These are phyloP conservation scores for Amphipyra berbera DNA, from an alignment of 2,888 invertebrate species.

Conservation along the genomic window DNA sequence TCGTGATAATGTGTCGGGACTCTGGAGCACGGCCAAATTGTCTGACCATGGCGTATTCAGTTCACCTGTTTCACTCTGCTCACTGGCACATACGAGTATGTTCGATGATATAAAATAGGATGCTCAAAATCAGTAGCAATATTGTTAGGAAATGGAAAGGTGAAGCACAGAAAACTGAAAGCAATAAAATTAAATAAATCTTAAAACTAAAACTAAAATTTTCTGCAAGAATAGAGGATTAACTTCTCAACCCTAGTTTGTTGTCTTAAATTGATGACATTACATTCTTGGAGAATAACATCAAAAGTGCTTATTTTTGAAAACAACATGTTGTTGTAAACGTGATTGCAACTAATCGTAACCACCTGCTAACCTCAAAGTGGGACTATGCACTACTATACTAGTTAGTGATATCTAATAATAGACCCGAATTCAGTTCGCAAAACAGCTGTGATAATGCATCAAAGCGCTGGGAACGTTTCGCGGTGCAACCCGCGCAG, in stretches of 20 bases:
- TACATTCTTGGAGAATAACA: too few relatives aligned
- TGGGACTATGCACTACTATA: conserved; percentile 45
- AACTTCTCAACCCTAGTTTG: too few relatives aligned
- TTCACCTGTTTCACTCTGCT: conserved; percentile 60
- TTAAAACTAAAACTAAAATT: too few relatives aligned
- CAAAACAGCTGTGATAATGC: conserved; percentile 63
- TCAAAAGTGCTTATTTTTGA: too few relatives aligned
- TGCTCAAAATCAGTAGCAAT: too few relatives aligned
- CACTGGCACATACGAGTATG: conserved; percentile 11
- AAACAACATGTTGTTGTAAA: too few relatives aligned
- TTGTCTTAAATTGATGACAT: too few relatives aligned
- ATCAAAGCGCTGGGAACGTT: conserved; percentile 38
- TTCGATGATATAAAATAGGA: conserved; percentile 3
- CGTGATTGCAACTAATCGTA: conserved; percentile 28
- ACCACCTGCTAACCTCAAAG: conserved; percentile 32
- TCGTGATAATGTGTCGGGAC: conserved; percentile 59
- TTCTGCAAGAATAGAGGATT: too few relatives aligned
- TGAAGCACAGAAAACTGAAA: too few relatives aligned
- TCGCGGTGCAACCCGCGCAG: conserved; percentile 32
- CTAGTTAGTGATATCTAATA: conserved; percentile 58
- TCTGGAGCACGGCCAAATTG: conserved; percentile 70
- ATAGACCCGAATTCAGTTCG: conserved; percentile 60
- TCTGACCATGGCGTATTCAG: conserved; percentile 62
- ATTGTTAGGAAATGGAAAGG: too few relatives aligned
- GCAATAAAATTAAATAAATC: too few relatives aligned